Percentiles rank a stretch among this genome's conserved stretches.
phyloP scores from a whole-genome alignment of 1,140 invertebrate genomes.

The Mesaphorura yosii region DNA sequence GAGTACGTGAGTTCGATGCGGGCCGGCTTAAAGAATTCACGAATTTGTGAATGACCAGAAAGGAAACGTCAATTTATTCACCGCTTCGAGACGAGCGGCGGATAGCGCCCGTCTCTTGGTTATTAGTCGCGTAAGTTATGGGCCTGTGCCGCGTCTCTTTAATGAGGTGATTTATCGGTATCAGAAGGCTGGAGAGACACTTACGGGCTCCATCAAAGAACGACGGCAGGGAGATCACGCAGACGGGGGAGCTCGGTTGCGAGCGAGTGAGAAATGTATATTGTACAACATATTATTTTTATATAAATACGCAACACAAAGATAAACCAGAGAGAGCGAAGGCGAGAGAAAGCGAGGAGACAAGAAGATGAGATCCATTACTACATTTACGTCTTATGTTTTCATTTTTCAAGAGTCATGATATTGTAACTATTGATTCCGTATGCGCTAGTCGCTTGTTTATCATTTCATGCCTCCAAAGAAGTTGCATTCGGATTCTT shows the following conservation, averaged over 20 bases:
- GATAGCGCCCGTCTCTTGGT: too few relatives aligned
- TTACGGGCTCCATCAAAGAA: slow-evolving; percentile 26
- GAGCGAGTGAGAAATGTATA: slow-evolving; percentile 15
- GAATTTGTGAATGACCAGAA: too few relatives aligned
- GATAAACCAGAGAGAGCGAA: neutral
- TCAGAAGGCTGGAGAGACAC: slow-evolving; percentile 27
- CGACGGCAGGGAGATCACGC: slow-evolving; percentile 15
- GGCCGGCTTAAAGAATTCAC: too few relatives aligned
- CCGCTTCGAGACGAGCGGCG: too few relatives aligned
- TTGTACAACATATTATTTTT: too few relatives aligned
- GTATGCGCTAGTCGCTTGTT: slow-evolving; percentile 1
- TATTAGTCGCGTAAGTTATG: too few relatives aligned
- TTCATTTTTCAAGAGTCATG: slow-evolving; percentile 8
- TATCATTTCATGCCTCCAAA: neutral
- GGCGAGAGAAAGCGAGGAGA: neutral
- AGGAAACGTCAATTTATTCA: too few relatives aligned
- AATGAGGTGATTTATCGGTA: slow-evolving; percentile 32
- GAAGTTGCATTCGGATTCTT: neutral
- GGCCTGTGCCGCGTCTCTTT: slow-evolving; percentile 7
- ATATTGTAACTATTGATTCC: slow-evolving; percentile 28
- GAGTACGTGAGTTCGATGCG: too few relatives aligned
- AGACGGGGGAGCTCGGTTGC: slow-evolving; percentile 16
- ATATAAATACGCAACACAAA: slow-evolving; percentile 22
- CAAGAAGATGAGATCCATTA: slow-evolving; percentile 26
- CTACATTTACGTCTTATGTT: slow-evolving; percentile 28